These are phyloP conservation scores for Amphipoea oculea DNA, from an alignment of 2,888 invertebrate species.

Conservation along the genomic window DNA sequence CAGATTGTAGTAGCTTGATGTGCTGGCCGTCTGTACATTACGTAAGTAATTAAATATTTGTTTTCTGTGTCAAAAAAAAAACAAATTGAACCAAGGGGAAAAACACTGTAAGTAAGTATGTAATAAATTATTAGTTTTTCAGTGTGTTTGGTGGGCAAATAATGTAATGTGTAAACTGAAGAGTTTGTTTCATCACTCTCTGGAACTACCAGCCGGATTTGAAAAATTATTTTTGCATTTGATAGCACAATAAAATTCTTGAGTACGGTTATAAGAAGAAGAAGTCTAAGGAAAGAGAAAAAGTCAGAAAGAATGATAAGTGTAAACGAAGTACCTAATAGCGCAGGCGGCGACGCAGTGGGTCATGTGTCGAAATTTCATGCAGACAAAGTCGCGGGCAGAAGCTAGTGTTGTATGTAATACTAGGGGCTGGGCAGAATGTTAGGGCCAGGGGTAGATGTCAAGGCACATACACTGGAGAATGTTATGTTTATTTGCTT, in stretches of 20 bases:
- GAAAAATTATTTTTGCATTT: neutral
- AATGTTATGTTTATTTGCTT: neutral
- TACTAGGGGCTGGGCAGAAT: neutral
- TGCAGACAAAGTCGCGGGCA: rapidly evolving
- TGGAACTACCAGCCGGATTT: neutral
- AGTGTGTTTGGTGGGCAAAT: neutral
- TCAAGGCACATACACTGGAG: neutral
- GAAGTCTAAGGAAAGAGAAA: too few species aligned
- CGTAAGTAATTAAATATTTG: constrained; percentile 11
- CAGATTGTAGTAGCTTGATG: too few species aligned
- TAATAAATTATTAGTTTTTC: constrained; percentile 8
- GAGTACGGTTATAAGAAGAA: too few species aligned
- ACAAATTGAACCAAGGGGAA: constrained; percentile 2
- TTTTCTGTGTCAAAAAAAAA: constrained; percentile 7
- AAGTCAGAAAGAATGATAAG: neutral
- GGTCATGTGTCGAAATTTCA: neutral
- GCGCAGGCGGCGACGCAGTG: neutral
- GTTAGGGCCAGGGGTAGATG: too few species aligned
- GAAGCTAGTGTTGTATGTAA: neutral
- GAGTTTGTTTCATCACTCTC: neutral
- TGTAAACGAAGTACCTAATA: too few species aligned
- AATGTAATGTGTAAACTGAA: neutral
- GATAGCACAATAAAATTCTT: neutral
- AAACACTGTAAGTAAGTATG: too few species aligned
- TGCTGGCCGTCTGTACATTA: neutral